Conservation (phyloP, 2,888 invertebrate species). For the Melinaea menophilus region DNA sequence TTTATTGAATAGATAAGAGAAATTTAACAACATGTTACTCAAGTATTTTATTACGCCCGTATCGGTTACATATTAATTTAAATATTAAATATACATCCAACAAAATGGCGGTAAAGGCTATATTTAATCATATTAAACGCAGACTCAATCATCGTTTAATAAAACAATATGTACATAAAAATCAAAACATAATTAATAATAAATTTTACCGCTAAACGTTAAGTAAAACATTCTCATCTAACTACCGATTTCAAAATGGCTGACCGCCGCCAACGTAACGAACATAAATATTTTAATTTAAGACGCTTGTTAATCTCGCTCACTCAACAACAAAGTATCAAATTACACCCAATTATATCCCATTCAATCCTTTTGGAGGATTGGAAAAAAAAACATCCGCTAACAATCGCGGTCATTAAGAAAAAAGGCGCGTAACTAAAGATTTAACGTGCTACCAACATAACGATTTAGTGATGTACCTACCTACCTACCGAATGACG, state of each 20-base stretch:
- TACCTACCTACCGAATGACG: slow-evolving; percentile 43
- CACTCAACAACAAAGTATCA: slow-evolving; percentile 69
- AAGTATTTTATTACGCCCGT: too few species aligned
- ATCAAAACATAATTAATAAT: slow-evolving; percentile 59
- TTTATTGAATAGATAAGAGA: too few species aligned
- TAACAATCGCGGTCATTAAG: slow-evolving; percentile 73
- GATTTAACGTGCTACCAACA: slow-evolving; percentile 69
- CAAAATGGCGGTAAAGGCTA: too few species aligned
- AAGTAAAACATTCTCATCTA: slow-evolving; percentile 52
- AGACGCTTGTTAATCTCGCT: slow-evolving; percentile 60
- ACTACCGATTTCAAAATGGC: slow-evolving; percentile 66
- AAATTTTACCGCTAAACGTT: slow-evolving; percentile 46
- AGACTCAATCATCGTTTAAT: background rate
- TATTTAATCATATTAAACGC: background rate
- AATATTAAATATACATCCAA: too few species aligned
- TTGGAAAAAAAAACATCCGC: slow-evolving; percentile 56
- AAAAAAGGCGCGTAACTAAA: slow-evolving; percentile 69
- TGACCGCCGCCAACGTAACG: slow-evolving; percentile 56
- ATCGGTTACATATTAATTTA: too few species aligned
- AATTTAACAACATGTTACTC: too few species aligned
- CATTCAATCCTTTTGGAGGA: slow-evolving; percentile 71
- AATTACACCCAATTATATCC: slow-evolving; percentile 77
- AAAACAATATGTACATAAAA: slow-evolving; percentile 27
- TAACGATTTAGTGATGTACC: slow-evolving; percentile 45
- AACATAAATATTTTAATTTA: slow-evolving; percentile 61